Base-by-base conservation (phyloP, 53 echinoderm and acorn worm genomes). In the Astropecten irregularis region DNA sequence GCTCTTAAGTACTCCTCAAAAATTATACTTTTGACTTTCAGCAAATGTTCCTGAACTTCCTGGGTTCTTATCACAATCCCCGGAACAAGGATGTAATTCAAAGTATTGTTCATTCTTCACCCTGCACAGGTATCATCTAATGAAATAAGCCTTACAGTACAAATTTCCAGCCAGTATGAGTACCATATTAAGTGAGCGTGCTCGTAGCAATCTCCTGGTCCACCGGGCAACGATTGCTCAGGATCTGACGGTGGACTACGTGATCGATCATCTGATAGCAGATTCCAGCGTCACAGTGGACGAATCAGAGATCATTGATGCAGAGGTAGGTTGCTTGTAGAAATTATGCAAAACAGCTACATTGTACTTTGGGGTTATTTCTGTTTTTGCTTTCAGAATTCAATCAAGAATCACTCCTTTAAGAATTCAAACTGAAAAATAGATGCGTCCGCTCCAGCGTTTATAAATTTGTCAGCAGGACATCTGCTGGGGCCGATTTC, bases 201-300 rank as follows among this genome's bases (percentile, higher is more conserved):
- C 92, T 28, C 65, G 92, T 21, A 68, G 83, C 51, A 92, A 81
- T 48, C 85, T 92, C 10, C 65, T 71, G 3, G 81, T 85, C 16
- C 82, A 92, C 35, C 81, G 92, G 14, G 79, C 84, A 16, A 22
- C 82, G 2, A 62, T 92, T 18, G 85, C 81, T 3, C 82, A 92
- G 22, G 88, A 88, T 23, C 73, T 92, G 22, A 89, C 81, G 35
- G 85, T 85, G 11, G 92, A 92, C 60, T 85, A 34, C 32, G 89
- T 92, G 16, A 64, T 77, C 3, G 89, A 92, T 83, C 50, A 58
- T 0, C 84, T 92, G 10, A 89, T 89, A 26, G 52, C 54, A 2
- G 89, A 89, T 68, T 40, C 66, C 11, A 69, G 57, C 23, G 47
- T 89, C 20, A 69, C 23, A 10, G 0, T 49, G 16, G 92, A 92